These are phyloP conservation scores for Drosophila nigromelanica DNA, from an alignment of 1,140 invertebrate species.

Conservation along the genomic window DNA sequence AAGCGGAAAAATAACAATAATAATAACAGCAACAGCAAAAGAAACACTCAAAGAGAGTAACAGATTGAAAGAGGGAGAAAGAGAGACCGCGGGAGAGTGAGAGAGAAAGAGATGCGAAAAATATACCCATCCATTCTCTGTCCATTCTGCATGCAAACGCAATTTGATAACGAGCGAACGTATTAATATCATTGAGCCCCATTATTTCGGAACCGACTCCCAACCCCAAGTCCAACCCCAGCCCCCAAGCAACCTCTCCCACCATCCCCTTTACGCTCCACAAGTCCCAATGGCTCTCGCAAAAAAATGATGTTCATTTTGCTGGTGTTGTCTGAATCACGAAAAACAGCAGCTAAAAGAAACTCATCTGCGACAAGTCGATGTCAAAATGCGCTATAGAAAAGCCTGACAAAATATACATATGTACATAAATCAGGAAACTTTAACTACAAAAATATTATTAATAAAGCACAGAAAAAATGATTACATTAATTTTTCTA, in stretches of 20 bases:
- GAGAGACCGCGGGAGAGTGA: neutral
- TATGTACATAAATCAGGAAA: too few species aligned
- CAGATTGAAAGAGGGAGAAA: neutral
- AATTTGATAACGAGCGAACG: constrained; percentile 83
- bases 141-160: constrained; percentile 81
- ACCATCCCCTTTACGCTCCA: neutral
- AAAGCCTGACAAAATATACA: too few species aligned
- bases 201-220: constrained; percentile 59
- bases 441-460: too few species aligned
- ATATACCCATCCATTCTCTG: constrained; percentile 31
- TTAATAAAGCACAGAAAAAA: too few species aligned
- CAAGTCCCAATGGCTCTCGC: constrained; percentile 10
- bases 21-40: constrained; percentile 37
- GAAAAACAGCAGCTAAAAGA: constrained; percentile 3
- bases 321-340: constrained; percentile 25
- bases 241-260: constrained; percentile 2
- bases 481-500: too few species aligned
- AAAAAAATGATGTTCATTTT: constrained; percentile 65
- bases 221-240: constrained; percentile 15
- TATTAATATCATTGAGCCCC: constrained; percentile 82
- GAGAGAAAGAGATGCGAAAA: constrained; percentile 2
- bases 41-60: constrained; percentile 3
- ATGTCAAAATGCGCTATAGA: constrained; percentile 15
- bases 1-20: constrained; percentile 65
- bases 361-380: neutral